Base-by-base conservation (phyloP, 2,113 vertebrate species). In the Sinosuthora webbiana region DNA sequence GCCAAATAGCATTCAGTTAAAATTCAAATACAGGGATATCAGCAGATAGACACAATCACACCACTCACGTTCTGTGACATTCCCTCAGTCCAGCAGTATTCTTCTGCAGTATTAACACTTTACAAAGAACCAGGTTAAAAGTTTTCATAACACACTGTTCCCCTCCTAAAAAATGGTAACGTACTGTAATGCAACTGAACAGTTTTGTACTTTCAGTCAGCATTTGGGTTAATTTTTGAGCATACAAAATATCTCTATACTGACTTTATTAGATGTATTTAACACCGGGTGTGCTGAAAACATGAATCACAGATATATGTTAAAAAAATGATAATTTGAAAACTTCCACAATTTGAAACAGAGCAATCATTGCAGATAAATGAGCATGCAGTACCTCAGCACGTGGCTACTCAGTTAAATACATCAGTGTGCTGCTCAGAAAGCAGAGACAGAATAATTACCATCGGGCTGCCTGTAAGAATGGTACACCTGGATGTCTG, bases 401-500 rank as follows among this genome's bases (percentile, higher is more conserved):
- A 90, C 42, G 64, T 78, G 37, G 83, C 92, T 95, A 23, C 53
- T 21, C 39, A 55, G 39, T 75, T 45, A 71, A 96, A 97, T 4
- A 86, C 59, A 87, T 39, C 24, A 62, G 15, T 22, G 56, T 11
- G 31, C 39, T 71, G 55, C 52, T 93, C 6, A 33, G 80, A 94
- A 96, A 96, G 73, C 68, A 93, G 44, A 82, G 83, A 73, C 82
- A 89, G 84, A 87, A 95, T 96, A 98, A 94, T 98, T 98, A 99
- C 99, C 99, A 98, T 99, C 99, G 19, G 99, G 99, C 95, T 99
- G 99, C 94, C 99, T 99, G 76, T 99, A 98, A 23, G 99, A 98
- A 96, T 99, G 99, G 97, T 99, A 99, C 94, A 99, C 98, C 96
- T 99, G 99, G 97, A 99, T 99, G 95, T 99, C 99, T 94, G 99